Conservation (phyloP, 2,888 invertebrate genomes). For the Spisula subtruncata region DNA sequence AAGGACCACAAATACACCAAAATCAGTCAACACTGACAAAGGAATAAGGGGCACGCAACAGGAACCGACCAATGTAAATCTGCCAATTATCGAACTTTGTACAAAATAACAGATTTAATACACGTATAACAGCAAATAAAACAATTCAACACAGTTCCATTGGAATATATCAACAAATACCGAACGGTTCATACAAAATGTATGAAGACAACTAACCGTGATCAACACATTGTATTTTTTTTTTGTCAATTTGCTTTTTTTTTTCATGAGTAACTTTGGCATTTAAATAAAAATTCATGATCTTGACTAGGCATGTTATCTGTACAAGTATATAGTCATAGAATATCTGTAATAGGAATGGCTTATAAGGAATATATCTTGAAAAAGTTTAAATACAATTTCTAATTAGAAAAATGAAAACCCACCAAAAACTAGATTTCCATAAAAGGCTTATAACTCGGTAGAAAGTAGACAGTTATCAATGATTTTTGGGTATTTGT, state of each 20-base stretch:
- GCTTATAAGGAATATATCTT: neutral
- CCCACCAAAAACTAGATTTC: too few relatives aligned
- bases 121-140: neutral
- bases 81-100: neutral
- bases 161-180: neutral
- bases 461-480: too few relatives aligned
- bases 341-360: neutral
- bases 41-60: neutral
- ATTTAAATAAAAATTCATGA: neutral
- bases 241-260: neutral
- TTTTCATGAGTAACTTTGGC: neutral
- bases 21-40: neutral
- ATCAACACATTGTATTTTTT: neutral
- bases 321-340: neutral
- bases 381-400: neutral
- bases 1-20: neutral
- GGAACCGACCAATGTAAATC: neutral
- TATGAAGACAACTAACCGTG: neutral
- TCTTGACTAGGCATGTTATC: neutral
- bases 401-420: neutral
- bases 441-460: too few relatives aligned
- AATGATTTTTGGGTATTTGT: too few relatives aligned
- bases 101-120: slow-evolving; percentile 19
- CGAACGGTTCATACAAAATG: neutral
- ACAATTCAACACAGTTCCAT: neutral